Conservation (phyloP, 2,888 invertebrate species). For the Dorcus hopei region DNA sequence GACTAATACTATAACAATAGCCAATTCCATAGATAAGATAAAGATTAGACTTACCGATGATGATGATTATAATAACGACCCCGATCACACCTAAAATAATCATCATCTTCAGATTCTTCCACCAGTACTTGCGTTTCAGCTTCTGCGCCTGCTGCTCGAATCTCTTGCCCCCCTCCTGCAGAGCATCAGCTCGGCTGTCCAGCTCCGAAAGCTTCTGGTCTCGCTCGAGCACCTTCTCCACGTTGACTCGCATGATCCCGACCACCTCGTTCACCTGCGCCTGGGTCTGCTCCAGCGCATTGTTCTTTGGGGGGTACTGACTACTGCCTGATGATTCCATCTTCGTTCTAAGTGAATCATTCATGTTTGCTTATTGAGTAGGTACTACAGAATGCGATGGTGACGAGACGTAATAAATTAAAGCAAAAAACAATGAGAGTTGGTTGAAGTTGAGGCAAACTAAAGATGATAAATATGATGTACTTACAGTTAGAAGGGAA, state of each 20-base stretch:
- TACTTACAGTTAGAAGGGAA: no score
- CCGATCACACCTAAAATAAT: constrained; percentile 86
- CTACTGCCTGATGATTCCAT: constrained; percentile 14
- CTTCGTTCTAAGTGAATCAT: not conserved
- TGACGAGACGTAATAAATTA: no score
- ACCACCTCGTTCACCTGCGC: constrained; percentile 66
- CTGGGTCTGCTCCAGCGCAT: constrained; percentile 44
- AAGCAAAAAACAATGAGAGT: no score
- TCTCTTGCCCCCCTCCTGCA: constrained; percentile 92
- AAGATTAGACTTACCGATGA: constrained; percentile 72
- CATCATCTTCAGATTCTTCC: constrained; percentile 97
- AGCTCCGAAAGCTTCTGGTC: constrained; percentile 93
- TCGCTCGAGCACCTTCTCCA: constrained; percentile 92
- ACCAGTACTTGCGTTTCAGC: constrained; percentile 95
- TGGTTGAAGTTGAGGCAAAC: no score
- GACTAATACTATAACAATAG: no score
- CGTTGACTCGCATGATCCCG: constrained; percentile 93
- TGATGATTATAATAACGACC: constrained; percentile 76
- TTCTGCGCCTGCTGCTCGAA: constrained; percentile 97
- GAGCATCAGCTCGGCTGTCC: constrained; percentile 92
- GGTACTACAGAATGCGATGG: no score
- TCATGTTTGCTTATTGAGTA: no score
- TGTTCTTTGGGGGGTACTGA: constrained; percentile 10
- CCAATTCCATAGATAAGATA: no score
- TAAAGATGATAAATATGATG: no score